Base-by-base conservation (phyloP, 2,797 vertebrate genomes). In the Tragelaphus eurycerus region DNA sequence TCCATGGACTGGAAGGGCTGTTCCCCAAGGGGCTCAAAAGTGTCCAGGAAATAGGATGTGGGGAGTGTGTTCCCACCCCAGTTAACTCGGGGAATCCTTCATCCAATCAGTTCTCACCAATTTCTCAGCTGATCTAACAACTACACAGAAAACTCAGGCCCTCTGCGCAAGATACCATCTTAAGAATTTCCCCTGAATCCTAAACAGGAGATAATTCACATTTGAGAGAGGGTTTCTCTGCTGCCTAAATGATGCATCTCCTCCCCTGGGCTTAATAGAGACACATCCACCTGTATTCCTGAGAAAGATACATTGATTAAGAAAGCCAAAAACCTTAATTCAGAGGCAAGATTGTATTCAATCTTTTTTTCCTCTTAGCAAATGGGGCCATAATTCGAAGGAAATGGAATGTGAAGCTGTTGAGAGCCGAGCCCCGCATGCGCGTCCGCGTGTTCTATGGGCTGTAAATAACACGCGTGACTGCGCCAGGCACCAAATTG, bases 381-480 rank as follows among this genome's bases (percentile, higher is more conserved):
- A 97, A 83, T 12, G 86, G 84, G 27, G 64, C 67, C 95, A 93
- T 93, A 97, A 98, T 90, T 89, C 90, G 96, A 97, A 97, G 94
- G 60, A 97, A 98, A 86, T 31, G 55, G 76, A 93, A 94, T 0
- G 14, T 90, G 97, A 97, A 96, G 96, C 74, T 86, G 83, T 92
- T 96, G 97, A 0, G 11, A 98, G 97, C 94, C 93, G 96, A 76
- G 94, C 81, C 55, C 83, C 62, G 48, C 93, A 90, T 96, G 88
- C 94, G 78, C 93, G 67, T 83, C 54, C 86, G 84, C 38, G 3
- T 62, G 92, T 97, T 98, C 97, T 88, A 76, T 46, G 43, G 92
- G 94, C 96, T 97, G 97, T 98, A 98, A 98, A 98, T 97, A 97
- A 97, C 34, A 97, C 0, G 60, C 79, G 25, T 3, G 48, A 96